Conservation (phyloP, 2,888 invertebrate genomes). For the Tetranychus truncatus region DNA sequence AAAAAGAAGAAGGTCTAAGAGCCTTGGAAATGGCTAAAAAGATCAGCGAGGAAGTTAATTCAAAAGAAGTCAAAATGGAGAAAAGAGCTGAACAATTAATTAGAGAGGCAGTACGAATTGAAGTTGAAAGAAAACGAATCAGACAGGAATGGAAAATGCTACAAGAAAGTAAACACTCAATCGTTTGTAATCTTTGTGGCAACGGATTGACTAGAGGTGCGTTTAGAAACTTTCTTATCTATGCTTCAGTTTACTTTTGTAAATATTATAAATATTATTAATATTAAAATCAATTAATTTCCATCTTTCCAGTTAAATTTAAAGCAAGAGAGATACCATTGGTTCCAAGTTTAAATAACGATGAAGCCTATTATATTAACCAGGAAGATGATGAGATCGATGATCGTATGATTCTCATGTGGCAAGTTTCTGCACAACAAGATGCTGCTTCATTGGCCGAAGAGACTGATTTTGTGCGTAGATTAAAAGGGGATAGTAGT, state of each 20-base stretch:
- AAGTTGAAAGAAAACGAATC: conserved; percentile 9
- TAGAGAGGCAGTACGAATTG: conserved; percentile 9
- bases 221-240: not conserved
- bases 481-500: not conserved
- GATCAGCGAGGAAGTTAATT: conserved; percentile 14
- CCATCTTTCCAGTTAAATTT: not conserved
- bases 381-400: not conserved
- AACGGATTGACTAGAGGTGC: conserved; percentile 12
- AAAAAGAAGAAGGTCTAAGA: conserved; percentile 18
- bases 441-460: conserved; percentile 18
- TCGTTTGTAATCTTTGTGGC: conserved; percentile 20
- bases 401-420: conserved; percentile 17
- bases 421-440: conserved; percentile 20
- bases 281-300: not conserved
- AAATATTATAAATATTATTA: too few relatives aligned
- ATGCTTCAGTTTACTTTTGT: not conserved
- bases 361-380: not conserved
- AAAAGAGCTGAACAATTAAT: conserved; percentile 7
- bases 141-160: conserved; percentile 17
- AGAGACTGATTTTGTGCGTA: conserved; percentile 19
- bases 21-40: conserved; percentile 16
- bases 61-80: conserved; percentile 12
- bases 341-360: not conserved
- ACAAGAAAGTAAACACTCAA: conserved; percentile 13
- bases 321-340: not conserved